Evolutionary conservation across 2,113 vertebrate genomes (phyloP).

Genomic region (Cricetomys ansorgei): DNA sequence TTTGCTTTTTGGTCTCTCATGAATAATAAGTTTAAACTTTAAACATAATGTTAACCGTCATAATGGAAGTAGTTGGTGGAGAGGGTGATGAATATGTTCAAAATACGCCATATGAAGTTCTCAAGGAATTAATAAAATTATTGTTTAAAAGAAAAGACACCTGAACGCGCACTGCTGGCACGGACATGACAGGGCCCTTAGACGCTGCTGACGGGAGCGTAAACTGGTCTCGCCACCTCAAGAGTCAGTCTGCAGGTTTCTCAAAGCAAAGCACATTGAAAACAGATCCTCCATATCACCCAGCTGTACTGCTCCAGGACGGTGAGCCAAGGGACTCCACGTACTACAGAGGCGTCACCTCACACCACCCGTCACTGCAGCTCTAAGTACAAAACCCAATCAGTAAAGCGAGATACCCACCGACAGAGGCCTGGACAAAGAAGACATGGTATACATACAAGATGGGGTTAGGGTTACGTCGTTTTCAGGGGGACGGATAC

Average conservation of each 20-base stretch:
- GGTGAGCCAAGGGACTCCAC: not conserved
- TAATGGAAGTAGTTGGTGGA: not conserved
- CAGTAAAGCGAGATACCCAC: not conserved
- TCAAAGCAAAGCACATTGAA: not conserved
- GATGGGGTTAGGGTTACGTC: not conserved
- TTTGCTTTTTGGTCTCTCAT: not conserved
- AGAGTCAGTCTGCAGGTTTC: not conserved
- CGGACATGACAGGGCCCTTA: not conserved
- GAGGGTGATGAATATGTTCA: not conserved
- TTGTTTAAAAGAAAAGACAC: not conserved
- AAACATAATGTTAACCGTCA: too few species aligned
- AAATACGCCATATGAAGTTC: not conserved
- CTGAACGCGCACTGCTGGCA: not conserved
- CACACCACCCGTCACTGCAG: not conserved
- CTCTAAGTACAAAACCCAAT: not conserved
- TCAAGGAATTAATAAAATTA: not conserved
- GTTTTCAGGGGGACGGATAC: too few species aligned
- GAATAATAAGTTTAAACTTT: not conserved
- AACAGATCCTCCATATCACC: not conserved
- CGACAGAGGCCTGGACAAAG: not conserved
- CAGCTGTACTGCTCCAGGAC: not conserved
- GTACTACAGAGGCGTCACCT: not conserved
- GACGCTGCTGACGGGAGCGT: not conserved
- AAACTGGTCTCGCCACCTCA: not conserved
- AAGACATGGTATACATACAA: not conserved